Conservation (phyloP, 1,140 invertebrate species). For the Oedothorax gibbosus region DNA sequence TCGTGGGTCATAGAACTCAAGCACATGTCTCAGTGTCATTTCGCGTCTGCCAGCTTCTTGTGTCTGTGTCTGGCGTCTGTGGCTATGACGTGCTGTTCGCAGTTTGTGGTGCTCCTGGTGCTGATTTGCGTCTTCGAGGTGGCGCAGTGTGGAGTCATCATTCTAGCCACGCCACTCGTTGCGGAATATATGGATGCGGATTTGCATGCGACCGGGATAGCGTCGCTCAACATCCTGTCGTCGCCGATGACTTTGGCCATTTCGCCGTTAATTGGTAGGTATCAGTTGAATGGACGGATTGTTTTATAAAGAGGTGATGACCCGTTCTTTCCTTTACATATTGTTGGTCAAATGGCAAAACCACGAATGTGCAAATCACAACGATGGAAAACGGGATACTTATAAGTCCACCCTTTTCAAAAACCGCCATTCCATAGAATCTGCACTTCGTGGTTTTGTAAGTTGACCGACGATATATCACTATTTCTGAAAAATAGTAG, state of each 20-base stretch:
- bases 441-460: no score
- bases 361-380: no score
- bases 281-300: not conserved
- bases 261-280: conserved; percentile 16
- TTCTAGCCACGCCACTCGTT: not conserved
- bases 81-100: not conserved
- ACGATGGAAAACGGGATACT: no score
- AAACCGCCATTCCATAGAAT: no score
- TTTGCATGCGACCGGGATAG: not conserved
- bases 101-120: not conserved
- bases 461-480: no score
- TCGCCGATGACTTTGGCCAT: not conserved
- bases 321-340: no score
- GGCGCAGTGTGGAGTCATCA: not conserved
- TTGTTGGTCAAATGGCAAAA: no score
- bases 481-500: no score
- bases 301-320: no score
- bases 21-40: not conserved
- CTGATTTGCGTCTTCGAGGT: conserved; percentile 2
- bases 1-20: not conserved
- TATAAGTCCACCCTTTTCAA: no score
- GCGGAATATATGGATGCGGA: conserved; percentile 6
- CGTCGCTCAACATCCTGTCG: not conserved
- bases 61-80: not conserved
- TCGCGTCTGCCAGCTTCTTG: not conserved